Percentiles rank a stretch among this genome's conserved stretches.
phyloP scores from a whole-genome alignment of 2,888 invertebrate genomes.

The Panopea generosa region DNA sequence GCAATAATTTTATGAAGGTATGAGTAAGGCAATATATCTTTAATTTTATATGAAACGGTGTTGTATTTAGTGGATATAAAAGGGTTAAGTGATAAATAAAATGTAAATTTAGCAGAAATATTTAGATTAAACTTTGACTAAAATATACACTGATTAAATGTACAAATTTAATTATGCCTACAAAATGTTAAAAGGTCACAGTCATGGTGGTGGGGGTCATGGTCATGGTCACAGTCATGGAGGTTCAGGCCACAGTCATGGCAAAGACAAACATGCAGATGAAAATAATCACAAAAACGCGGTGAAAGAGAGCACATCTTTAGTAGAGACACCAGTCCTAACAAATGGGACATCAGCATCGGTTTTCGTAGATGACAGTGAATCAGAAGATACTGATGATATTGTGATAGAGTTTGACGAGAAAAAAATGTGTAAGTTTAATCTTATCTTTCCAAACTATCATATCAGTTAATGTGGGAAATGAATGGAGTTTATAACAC shows the following conservation, averaged over 20 bases:
- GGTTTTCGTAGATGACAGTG: background rate
- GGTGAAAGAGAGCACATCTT: slow-evolving; percentile 45
- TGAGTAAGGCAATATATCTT: too few relatives aligned
- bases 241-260: slow-evolving; percentile 40
- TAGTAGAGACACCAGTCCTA: slow-evolving; percentile 21
- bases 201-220: slow-evolving; percentile 64
- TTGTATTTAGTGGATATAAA: too few relatives aligned
- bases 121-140: too few relatives aligned
- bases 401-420: slow-evolving; percentile 50
- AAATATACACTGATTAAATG: too few relatives aligned
- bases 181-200: slow-evolving; percentile 55
- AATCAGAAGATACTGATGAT: slow-evolving; percentile 34
- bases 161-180: too few relatives aligned
- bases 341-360: background rate
- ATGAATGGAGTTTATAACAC: too few relatives aligned
- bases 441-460: background rate
- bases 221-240: slow-evolving; percentile 75
- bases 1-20: too few relatives aligned
- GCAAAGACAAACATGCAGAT: slow-evolving; percentile 15
- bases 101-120: too few relatives aligned
- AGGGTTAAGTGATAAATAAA: too few relatives aligned
- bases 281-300: slow-evolving; percentile 7
- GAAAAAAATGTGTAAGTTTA: slow-evolving; percentile 51
- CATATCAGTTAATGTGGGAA: too few relatives aligned
- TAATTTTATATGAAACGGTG: too few relatives aligned